These are phyloP conservation scores for Coregonus sp. DNA, from an alignment of 2,797 vertebrate genomes.

Conservation along the genomic window DNA sequence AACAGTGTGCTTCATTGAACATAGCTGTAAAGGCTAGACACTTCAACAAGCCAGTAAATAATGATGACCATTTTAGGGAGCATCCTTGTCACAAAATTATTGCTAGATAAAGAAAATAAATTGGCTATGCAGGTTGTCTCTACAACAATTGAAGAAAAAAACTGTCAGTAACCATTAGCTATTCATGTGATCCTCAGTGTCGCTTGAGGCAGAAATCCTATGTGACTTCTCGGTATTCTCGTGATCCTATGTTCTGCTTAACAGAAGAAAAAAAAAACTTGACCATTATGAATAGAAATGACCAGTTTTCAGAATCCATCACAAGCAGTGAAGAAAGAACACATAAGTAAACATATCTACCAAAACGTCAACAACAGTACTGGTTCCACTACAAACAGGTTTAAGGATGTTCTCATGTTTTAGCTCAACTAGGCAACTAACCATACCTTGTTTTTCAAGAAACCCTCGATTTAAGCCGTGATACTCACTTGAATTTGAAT, in stretches of 20 bases:
- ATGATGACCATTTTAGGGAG: too few species aligned
- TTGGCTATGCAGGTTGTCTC: too few species aligned
- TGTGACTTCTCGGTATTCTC: neutral
- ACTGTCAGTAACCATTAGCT: too few species aligned
- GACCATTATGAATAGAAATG: neutral
- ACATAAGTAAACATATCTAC: neutral
- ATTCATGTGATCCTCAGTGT: too few species aligned
- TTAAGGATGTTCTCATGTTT: neutral
- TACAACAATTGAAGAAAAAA: too few species aligned
- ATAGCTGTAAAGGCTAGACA: too few species aligned
- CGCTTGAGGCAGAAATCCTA: neutral
- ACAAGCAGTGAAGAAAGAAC: neutral
- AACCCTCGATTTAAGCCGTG: neutral
- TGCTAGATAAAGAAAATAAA: too few species aligned
- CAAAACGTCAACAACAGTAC: neutral
- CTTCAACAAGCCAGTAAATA: too few species aligned
- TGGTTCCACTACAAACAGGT: neutral
- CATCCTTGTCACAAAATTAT: too few species aligned
- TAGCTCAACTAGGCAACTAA: neutral
- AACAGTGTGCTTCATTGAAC: neutral
- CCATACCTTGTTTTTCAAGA: neutral
- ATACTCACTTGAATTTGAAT: conserved; percentile 98
- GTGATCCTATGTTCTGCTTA: neutral
- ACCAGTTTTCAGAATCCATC: neutral
- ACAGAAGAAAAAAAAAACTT: too few species aligned